Percentiles rank a stretch among this genome's conserved stretches.
Evolutionary conservation across 2,113 vertebrate genomes (phyloP).

Genomic region (Sorex fumeus): DNA sequence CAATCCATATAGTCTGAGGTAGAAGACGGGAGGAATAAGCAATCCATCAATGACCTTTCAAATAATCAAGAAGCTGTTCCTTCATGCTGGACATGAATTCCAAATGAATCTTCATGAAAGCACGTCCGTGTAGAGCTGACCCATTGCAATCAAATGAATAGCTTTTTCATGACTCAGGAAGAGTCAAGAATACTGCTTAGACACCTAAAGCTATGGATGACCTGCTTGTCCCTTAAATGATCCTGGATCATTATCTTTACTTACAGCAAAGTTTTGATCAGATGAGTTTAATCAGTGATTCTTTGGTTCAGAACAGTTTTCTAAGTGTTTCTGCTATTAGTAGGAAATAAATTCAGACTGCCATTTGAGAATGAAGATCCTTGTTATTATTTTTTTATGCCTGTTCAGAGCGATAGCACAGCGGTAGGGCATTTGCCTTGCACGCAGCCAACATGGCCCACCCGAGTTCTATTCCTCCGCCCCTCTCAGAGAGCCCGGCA

Average conservation of each 20-base stretch:
- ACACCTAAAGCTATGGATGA: neutral
- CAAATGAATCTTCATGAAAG: neutral
- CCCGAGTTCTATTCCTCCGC: too few species aligned
- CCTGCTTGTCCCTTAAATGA: neutral
- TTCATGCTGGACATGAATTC: neutral
- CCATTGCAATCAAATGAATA: neutral
- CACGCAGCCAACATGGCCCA: too few species aligned
- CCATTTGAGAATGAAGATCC: neutral
- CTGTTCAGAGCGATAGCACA: too few species aligned
- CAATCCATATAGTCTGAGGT: neutral
- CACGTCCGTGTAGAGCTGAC: neutral
- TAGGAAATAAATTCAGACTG: conserved; percentile 70
- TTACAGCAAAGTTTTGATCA: conserved; percentile 54
- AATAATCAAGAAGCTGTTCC: neutral
- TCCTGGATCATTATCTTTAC: conserved; percentile 34
- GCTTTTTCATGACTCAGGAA: neutral
- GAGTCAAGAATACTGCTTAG: neutral
- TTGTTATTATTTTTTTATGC: neutral
- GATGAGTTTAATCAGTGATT: conserved; percentile 8
- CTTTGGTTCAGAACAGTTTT: neutral
- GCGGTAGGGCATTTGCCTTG: too few species aligned
- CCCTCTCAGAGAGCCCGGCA: too few species aligned
- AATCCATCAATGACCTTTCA: neutral
- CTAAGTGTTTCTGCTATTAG: conserved; percentile 1
- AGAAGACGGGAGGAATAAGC: neutral